Base-by-base conservation (phyloP, 2,113 vertebrate genomes). In the Oophaga pumilio region DNA sequence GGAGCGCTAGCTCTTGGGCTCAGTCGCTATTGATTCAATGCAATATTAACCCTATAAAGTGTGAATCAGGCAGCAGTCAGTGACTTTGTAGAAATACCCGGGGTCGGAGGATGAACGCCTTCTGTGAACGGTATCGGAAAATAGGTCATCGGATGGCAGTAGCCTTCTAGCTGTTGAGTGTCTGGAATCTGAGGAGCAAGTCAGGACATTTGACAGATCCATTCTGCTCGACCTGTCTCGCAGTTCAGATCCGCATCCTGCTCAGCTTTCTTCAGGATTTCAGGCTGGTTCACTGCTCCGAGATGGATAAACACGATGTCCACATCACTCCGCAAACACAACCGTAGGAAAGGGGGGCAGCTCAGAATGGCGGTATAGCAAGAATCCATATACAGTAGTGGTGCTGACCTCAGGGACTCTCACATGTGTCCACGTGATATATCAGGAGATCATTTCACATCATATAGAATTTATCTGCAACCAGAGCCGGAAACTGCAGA, bases 131-230 rank as follows among this genome's bases (percentile, higher is more conserved):
- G 17, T 18, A 82, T 64, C 64, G 53, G 60, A 60, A 76, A 85
- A 76, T 73, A 85, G 84, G 84, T 76, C 84, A 85, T 62, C 73
- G n/a, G 71, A 85, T 43, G 43, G 57, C 69, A n/a, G 84, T 14
- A 59, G 56, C 69, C 69, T 85, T 43, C 84, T 76, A 33, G 56
- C 28, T 74, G 84, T 62, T 24, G 69, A 85, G 69, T 60, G 69
- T 83, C 50, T 26, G 24, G 12, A 81, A 60, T 81, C 57, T 60
- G 18, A 82, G n/a, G 80, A 82, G 59, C 80, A 82, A 82, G 80
- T 82, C 50, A 66, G 80, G 80, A 82, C 84, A 60, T 76, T 33
- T 85, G 69, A 85, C 84, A 62, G 56, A 76, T 85, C 53, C 69
- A 49, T 85, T 85, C 84, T 85, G 84, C 84, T 85, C 56, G 84